A percentile compares a stretch with the other conserved stretches of the same genome.
phyloP scores from a whole-genome alignment of 2,113 vertebrate species.

The Oxyruncus cristatus region DNA sequence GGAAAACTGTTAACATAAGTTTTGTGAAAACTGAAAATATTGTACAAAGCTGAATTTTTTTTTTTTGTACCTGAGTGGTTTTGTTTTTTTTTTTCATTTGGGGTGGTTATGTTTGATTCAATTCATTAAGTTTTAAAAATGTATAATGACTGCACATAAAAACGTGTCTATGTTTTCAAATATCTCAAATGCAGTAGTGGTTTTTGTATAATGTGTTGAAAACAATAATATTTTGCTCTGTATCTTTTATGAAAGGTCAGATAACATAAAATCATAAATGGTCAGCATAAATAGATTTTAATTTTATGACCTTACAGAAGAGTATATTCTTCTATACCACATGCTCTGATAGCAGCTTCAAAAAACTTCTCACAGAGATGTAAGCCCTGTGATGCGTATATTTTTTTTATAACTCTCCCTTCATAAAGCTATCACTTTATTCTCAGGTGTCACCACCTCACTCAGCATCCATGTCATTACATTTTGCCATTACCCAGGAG shows the following conservation, averaged over 20 bases:
- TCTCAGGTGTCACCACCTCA: neutral
- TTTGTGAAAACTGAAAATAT: neutral
- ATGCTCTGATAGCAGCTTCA: neutral
- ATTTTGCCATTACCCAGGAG: slow-evolving; percentile 14
- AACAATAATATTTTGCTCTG: neutral
- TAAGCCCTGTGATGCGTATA: neutral
- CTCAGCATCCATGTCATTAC: neutral
- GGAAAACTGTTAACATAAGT: neutral
- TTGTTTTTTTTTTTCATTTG: fast-evolving
- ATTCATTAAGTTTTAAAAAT: neutral
- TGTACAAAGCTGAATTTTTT: neutral
- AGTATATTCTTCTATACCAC: neutral
- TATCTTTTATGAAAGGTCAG: neutral
- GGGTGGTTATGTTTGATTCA: neutral
- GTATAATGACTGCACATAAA: neutral
- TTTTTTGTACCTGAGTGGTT: fast-evolving
- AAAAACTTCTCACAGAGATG: neutral
- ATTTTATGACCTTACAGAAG: neutral
- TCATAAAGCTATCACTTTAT: neutral
- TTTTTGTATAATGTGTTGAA: neutral
- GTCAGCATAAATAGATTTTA: neutral
- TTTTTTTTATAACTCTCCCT: neutral
- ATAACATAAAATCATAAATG: neutral
- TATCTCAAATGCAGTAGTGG: neutral
- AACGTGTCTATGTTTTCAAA: neutral